Evolutionary conservation across 1,140 invertebrate genomes (phyloP), one percentile per base, ranked within the genome.

Genomic region (Trichogramma pretiosum): DNA sequence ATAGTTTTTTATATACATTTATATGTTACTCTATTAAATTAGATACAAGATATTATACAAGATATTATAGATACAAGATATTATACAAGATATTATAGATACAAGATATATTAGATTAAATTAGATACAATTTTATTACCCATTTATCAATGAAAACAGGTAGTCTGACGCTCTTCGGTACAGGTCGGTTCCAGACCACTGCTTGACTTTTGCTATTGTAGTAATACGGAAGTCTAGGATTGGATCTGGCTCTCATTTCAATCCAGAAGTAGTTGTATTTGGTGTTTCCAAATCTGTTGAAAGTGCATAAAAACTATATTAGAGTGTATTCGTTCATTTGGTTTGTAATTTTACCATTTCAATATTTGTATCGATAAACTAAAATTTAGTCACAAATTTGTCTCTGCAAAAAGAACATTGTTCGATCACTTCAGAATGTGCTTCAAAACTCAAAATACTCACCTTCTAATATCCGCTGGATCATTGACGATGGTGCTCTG

Each of bases 241-340:
- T 41, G 2, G 5, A 56, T 3, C 41, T 57, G 0, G 60, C 62
- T 3, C 9, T 30, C 22, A 56, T 60, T 26, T 63, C 48, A 1
- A 63, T 46, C 59, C 57, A 64, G 14, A 54, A 47, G 5, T 51
- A 18, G 22, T 55, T 62, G 2, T 57, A 45, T 7, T 50, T 32
- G 16, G 48, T 56, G 5, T 53, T n/a, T 0, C 55, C 60, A 21
- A 63, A 64, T 42, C 57, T 53, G 18, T 21, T n/a, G n/a, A n/a
- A n/a, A n/a, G n/a, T n/a, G n/a, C n/a, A n/a, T n/a, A n/a, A n/a
- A n/a, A n/a, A n/a, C n/a, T n/a, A n/a, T n/a, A n/a, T n/a, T n/a
- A n/a, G n/a, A n/a, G n/a, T n/a, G n/a, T n/a, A n/a, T n/a, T n/a
- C n/a, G n/a, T n/a, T n/a, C n/a, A n/a, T n/a, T n/a, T n/a, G n/a